Percentiles rank a stretch among this genome's conserved stretches.
phyloP scores from a whole-genome alignment of 2,113 vertebrate genomes.

The Bambusicola thoracicus region DNA sequence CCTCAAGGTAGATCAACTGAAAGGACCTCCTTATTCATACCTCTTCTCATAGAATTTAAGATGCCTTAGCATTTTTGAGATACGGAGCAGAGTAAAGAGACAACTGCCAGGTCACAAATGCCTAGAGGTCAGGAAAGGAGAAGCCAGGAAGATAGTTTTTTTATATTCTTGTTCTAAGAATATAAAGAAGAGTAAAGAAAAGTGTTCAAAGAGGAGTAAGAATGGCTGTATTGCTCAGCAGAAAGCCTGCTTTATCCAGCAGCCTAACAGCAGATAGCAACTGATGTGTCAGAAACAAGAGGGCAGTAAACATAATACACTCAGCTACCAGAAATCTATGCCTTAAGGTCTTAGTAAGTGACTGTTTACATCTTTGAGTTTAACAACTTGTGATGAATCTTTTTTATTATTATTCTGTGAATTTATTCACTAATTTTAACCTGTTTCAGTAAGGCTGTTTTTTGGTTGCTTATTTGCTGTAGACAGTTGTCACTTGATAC shows the following conservation, averaged over 20 bases:
- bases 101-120: background rate
- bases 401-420: background rate
- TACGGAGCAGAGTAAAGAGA: background rate
- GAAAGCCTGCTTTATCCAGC: background rate
- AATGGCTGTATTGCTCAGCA: background rate
- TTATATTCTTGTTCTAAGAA: background rate
- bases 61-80: background rate
- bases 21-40: background rate
- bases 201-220: background rate
- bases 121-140: background rate
- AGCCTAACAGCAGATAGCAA: background rate
- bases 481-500: background rate
- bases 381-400: background rate
- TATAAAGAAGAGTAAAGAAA: no score
- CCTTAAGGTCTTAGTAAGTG: background rate
- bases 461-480: background rate
- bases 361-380: background rate
- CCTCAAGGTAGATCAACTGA: background rate
- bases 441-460: background rate
- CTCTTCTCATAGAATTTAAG: background rate
- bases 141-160: background rate
- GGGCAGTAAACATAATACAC: background rate
- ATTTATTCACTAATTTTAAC: constrained; percentile 3
- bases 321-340: constrained; percentile 1
- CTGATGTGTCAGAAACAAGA: constrained; percentile 15